phyloP scores from a whole-genome alignment of 2,113 vertebrate species.

The Urocynchramus pylzowi region DNA sequence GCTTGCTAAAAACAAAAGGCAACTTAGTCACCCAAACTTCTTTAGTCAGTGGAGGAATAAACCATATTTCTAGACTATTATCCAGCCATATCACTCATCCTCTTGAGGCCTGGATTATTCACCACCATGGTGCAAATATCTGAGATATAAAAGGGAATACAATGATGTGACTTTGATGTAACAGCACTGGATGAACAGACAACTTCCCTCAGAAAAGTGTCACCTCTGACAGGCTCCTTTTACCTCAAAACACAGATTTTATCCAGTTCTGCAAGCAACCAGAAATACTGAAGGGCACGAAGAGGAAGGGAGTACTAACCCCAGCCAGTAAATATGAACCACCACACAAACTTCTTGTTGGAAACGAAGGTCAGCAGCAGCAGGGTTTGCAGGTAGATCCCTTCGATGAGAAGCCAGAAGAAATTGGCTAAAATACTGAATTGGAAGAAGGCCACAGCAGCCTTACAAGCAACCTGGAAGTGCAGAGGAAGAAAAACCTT shows the following conservation, averaged over 20 bases:
- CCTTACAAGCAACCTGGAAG: slow-evolving; percentile 80
- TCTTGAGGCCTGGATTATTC: neutral
- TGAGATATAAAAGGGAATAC: neutral
- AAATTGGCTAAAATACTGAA: slow-evolving; percentile 89
- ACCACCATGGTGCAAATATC: neutral
- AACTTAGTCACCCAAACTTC: neutral
- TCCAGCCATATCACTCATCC: neutral
- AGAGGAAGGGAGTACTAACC: slow-evolving; percentile 69
- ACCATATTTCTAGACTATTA: neutral
- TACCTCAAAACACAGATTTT: neutral
- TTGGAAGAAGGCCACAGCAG: slow-evolving; percentile 84
- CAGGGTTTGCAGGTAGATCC: slow-evolving; percentile 87
- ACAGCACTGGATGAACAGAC: accelerated
- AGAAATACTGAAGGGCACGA: accelerated
- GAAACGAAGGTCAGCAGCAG: slow-evolving; percentile 86
- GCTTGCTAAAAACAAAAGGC: neutral
- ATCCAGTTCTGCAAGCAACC: neutral
- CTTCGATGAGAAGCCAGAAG: slow-evolving; percentile 90
- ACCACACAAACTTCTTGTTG: slow-evolving; percentile 87
- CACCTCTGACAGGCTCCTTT: neutral
- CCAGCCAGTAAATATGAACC: slow-evolving; percentile 87
- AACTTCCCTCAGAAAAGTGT: neutral
- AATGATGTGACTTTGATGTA: too few relatives aligned
- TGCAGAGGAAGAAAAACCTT: neutral
- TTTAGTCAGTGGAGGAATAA: neutral